phyloP scores from a whole-genome alignment of 2,113 vertebrate genomes.

The Heptranchias perlo region DNA sequence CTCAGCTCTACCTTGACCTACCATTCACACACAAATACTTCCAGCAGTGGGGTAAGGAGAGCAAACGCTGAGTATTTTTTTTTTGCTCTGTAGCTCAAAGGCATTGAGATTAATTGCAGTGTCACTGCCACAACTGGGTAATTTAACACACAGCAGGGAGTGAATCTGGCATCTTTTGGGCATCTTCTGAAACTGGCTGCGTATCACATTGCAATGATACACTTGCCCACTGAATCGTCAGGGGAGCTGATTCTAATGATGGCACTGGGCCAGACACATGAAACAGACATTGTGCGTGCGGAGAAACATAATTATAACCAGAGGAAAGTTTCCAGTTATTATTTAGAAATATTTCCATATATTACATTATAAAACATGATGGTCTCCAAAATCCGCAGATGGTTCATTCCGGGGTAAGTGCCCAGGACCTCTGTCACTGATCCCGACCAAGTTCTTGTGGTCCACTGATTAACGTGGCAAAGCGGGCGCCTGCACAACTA shows the following conservation, averaged over 20 bases:
- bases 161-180: background rate
- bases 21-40: background rate
- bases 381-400: background rate
- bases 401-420: background rate
- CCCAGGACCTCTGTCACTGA: background rate
- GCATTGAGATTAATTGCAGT: background rate
- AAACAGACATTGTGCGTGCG: background rate
- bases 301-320: background rate
- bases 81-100: background rate
- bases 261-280: background rate
- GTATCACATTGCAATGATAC: background rate
- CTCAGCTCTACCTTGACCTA: background rate
- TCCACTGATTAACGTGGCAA: background rate
- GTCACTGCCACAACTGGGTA: background rate
- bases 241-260: background rate
- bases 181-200: background rate
- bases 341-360: background rate
- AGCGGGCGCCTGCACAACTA: background rate
- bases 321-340: background rate
- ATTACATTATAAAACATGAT: background rate
- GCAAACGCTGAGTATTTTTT: background rate
- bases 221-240: background rate
- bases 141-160: background rate
- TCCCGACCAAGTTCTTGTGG: background rate
- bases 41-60: background rate